Base-by-base conservation (phyloP, 1,140 invertebrate genomes). In the Neuroterus valhalla region DNA sequence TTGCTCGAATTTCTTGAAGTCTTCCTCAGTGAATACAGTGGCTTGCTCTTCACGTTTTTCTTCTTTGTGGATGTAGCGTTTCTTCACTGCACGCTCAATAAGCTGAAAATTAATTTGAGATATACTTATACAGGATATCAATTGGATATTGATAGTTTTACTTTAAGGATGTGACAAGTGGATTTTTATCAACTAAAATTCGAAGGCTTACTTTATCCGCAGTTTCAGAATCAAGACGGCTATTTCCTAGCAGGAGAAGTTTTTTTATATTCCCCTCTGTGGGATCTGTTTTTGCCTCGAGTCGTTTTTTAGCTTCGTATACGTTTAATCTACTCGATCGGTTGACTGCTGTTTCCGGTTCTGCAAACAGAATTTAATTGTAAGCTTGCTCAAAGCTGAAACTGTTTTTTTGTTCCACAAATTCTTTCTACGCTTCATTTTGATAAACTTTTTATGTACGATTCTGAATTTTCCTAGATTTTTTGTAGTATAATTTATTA, bases 21-120 rank as follows among this genome's bases (percentile, higher is more conserved):
- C 91, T 81, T 91, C 90, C 81, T 92, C 91, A 0, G 91, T 91
- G 69, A 92, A 91, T 31, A 77, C 87, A n/a, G 89, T 88, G 1
- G 43, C 72, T 69, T 87, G 78, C 44, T 84, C 75, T 31, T 80
- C 42, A 46, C 75, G 45, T 70, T 89, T 86, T 15, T 84, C 52
- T 76, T 81, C 52, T 44, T 84, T 77, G 3, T 52, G 19, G 26
- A 70, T 71, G 23, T 76, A 71, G 26, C 45, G 78, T 66, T 85
- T 85, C 17, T 74, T 80, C 1, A 75, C 21, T 21, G 81, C 80
- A 66, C 82, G 74, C 3, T 80, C 50, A 2, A 89, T 23, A n/a
- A 88, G 23, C 84, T 88, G 14, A 62, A 81, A 79, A 50, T 48
- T 62, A 8, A 0, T 12, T 46, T 23, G 3, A n/a, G 66, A 19